A percentile compares a stretch with the other conserved stretches of the same genome.
Evolutionary conservation across 2,113 vertebrate species (phyloP).

Genomic region (Sinocyclocheilus rhinocerous): DNA sequence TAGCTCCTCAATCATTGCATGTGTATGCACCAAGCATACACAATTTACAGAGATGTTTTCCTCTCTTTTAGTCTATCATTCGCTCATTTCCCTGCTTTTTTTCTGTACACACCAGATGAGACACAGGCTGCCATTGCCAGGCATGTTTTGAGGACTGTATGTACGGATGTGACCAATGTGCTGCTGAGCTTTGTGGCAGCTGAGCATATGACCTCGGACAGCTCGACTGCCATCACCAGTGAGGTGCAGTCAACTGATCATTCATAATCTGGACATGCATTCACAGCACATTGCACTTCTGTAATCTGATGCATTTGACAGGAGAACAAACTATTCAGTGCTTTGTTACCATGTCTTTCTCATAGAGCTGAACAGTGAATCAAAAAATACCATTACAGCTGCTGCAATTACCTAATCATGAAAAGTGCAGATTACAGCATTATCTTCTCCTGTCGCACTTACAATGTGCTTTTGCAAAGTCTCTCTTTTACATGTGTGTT

Average conservation of each 20-base stretch:
- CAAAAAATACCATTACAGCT: no score
- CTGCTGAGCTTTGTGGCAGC: slow-evolving; percentile 91
- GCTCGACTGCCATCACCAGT: slow-evolving; percentile 57
- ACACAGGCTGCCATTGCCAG: slow-evolving; percentile 85
- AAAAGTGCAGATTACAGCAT: no score
- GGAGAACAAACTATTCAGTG: no score
- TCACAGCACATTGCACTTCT: neutral
- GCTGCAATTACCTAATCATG: no score
- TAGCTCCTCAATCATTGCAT: no score
- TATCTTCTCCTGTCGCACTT: no score
- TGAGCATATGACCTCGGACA: slow-evolving; percentile 87
- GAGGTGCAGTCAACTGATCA: neutral
- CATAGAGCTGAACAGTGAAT: no score
- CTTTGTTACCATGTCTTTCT: no score
- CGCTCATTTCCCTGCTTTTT: neutral
- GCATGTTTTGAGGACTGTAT: slow-evolving; percentile 89
- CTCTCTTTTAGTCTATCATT: neutral
- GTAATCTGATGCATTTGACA: no score
- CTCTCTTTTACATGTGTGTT: neutral
- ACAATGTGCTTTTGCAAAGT: no score
- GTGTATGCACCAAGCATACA: neutral
- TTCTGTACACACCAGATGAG: slow-evolving; percentile 80
- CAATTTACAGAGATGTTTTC: neutral
- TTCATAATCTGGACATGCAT: neutral
- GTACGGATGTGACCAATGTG: slow-evolving; percentile 89